These are phyloP conservation scores for Helicoverpa zea DNA, from an alignment of 1,140 invertebrate genomes.

Conservation along the genomic window DNA sequence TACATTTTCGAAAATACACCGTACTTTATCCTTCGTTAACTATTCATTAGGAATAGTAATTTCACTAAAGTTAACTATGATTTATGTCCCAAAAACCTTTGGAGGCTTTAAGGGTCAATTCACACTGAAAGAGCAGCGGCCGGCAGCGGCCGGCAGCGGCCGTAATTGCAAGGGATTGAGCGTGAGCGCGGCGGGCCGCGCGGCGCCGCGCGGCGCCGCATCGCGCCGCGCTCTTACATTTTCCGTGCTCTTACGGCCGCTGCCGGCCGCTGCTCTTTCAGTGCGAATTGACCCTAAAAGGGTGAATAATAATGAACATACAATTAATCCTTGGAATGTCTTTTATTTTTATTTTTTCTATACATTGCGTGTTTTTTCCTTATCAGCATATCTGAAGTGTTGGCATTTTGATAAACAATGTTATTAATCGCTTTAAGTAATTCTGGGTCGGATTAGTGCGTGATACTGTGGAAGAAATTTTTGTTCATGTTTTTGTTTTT, in stretches of 20 bases:
- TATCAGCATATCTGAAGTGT: conserved; percentile 37
- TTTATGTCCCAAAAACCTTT: conserved; percentile 38
- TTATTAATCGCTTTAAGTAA: conserved; percentile 38
- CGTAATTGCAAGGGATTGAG: too few relatives aligned
- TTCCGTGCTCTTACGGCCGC: too few relatives aligned
- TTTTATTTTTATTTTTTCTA: conserved; percentile 32
- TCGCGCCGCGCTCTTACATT: too few relatives aligned
- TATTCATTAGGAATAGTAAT: conserved; percentile 35
- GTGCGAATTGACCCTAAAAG: too few relatives aligned
- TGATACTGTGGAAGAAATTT: conserved; percentile 9
- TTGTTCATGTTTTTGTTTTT: conserved; percentile 16
- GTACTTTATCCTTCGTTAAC: conserved; percentile 16
- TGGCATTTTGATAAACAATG: conserved; percentile 44
- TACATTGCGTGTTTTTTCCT: conserved; percentile 8
- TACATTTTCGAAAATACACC: neutral
- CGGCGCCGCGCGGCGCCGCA: too few relatives aligned
- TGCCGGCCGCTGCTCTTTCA: too few relatives aligned
- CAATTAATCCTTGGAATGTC: conserved; percentile 19
- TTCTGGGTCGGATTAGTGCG: conserved; percentile 33
- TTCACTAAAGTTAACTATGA: conserved; percentile 28
- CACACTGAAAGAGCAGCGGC: too few relatives aligned
- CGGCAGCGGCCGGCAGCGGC: too few relatives aligned
- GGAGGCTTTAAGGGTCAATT: conserved; percentile 30
- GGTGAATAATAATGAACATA: conserved; percentile 38
- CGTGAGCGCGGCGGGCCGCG: too few relatives aligned